Evolutionary conservation across 2,888 invertebrate genomes (phyloP).

Genomic region (Biston betularia): DNA sequence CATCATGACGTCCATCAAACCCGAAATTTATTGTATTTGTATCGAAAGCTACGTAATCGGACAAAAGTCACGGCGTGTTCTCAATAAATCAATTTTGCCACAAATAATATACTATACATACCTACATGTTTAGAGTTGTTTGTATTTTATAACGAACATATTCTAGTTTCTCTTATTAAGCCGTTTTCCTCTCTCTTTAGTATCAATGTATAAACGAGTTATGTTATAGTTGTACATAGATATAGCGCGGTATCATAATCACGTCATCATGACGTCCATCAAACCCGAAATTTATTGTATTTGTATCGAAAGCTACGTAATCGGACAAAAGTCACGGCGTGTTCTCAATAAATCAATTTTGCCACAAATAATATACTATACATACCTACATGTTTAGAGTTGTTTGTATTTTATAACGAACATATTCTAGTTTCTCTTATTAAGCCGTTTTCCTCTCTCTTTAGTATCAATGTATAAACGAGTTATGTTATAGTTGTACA

Average conservation of each 20-base stretch:
- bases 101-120: no score
- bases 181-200: constrained; percentile 12
- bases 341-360: background rate
- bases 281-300: background rate
- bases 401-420: background rate
- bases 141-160: no score
- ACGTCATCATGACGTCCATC: constrained; percentile 1
- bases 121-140: background rate
- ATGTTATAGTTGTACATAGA: background rate
- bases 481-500: background rate
- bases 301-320: background rate
- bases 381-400: background rate
- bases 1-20: background rate
- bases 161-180: background rate
- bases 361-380: no score
- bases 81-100: background rate
- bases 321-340: background rate
- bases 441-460: constrained; percentile 8
- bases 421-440: background rate
- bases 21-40: background rate
- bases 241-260: background rate
- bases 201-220: constrained; percentile 7
- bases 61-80: no score
- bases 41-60: background rate
- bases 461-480: constrained; percentile 6